Percentiles rank a stretch among this genome's conserved stretches.
Evolutionary conservation across 2,888 invertebrate species (phyloP).

Genomic region (Phortica magna): DNA sequence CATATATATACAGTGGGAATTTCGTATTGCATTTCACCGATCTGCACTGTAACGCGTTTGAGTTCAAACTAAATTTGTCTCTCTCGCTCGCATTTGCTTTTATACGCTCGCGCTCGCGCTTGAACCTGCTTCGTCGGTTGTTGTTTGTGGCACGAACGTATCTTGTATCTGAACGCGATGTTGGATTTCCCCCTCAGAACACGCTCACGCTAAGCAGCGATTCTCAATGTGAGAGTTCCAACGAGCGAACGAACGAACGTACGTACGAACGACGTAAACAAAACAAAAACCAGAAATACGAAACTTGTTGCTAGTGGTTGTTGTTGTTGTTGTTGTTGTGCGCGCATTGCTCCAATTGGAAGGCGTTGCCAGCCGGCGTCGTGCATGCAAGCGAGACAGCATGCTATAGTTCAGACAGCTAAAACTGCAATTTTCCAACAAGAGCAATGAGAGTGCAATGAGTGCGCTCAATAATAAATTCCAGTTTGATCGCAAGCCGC

Average conservation of each 20-base stretch:
- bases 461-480: not conserved
- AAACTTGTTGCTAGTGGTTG: constrained; percentile 28
- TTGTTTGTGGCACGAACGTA: too few species aligned
- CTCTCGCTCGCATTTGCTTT: too few species aligned
- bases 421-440: constrained; percentile 74
- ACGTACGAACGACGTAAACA: constrained; percentile 67
- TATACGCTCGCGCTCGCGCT: too few species aligned
- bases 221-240: not conserved
- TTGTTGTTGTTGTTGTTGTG: not conserved
- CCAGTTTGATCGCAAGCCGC: not conserved
- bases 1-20: too few species aligned
- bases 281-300: constrained; percentile 62
- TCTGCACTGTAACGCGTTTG: too few species aligned
- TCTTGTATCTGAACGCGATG: too few species aligned
- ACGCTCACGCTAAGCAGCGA: too few species aligned
- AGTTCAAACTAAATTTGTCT: too few species aligned
- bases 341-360: constrained; percentile 67
- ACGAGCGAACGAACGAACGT: constrained; percentile 28
- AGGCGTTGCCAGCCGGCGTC: constrained; percentile 43
- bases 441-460: constrained; percentile 54
- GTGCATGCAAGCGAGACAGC: constrained; percentile 45
- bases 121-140: too few species aligned
- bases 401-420: constrained; percentile 1
- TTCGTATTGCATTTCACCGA: too few species aligned
- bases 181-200: too few species aligned